Evolutionary conservation across 2,888 invertebrate species (phyloP), one percentile per base, ranked within the genome.

Genomic region (Abscondita cerata): DNA sequence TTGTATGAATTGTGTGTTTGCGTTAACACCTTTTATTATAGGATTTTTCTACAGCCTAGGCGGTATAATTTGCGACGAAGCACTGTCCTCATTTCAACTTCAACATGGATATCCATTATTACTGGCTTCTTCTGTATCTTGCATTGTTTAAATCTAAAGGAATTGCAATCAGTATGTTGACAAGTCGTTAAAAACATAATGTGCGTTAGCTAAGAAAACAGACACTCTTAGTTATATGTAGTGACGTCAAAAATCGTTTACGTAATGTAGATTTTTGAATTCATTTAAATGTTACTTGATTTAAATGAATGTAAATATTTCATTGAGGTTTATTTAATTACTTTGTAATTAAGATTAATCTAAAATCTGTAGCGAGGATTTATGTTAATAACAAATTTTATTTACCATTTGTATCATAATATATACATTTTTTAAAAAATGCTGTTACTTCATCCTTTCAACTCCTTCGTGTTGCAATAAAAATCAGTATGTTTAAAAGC

Each of bases 11-110:
- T 57, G 65, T 53, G 59, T 67, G 70, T 38, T n/a, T 25, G 68
- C 67, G 55, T 68, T 68, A 70, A 71, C 70, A 68, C 66, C 55
- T 53, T 71, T 71, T 70, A 70, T 69, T 71, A 70, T 68, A 70
- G 70, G 71, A 70, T 68, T 38, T 44, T 59, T 63, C 62, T 56
- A 64, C 69, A 64, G 62, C 66, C 16, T 58, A 62, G 52, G 52
- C 53, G 54, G 59, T 59, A 44, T 46, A 47, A 52, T 47, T 59
- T 38, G 5, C 34, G 20, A 16, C 47, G 59, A 47, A 59, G 52
- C 34, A 47, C 48, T 34, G 50, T 33, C 33, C 12, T 12, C 48
- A 55, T 25, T 20, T 52, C 58, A 46, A 58, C 58, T 34, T 44
- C 52, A 13, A 33, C 52, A 47, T 38, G 59, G 59, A 59, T 44